Percentiles rank a stretch among this genome's conserved stretches.
phyloP scores from a whole-genome alignment of 2,797 vertebrate genomes.

The Propithecus perrieri region DNA sequence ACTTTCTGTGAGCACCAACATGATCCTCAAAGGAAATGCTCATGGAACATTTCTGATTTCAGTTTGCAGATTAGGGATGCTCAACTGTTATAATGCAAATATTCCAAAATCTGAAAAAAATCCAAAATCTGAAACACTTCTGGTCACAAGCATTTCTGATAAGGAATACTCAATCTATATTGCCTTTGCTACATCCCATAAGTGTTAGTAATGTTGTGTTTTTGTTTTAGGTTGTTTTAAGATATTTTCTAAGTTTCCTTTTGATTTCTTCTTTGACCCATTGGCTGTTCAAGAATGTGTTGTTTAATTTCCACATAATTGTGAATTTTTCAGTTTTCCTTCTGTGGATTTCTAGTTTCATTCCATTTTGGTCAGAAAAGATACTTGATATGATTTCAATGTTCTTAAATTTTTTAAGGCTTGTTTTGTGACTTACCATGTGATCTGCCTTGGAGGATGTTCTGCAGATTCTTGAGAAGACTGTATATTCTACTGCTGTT shows the following conservation, averaged over 20 bases:
- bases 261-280: neutral
- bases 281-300: neutral
- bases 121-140: neutral
- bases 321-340: neutral
- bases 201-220: neutral
- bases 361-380: neutral
- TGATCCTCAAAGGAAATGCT: neutral
- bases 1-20: neutral
- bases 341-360: neutral
- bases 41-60: neutral
- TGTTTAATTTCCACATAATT: neutral
- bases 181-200: neutral
- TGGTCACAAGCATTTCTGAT: neutral
- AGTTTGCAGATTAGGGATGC: neutral
- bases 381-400: neutral
- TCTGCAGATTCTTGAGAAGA: neutral
- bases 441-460: neutral
- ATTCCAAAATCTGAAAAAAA: neutral
- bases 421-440: neutral
- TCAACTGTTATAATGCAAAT: neutral
- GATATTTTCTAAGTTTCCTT: neutral
- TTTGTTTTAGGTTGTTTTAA: neutral
- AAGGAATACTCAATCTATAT: neutral
- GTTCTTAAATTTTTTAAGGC: neutral
- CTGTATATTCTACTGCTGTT: neutral